Base-by-base conservation (phyloP, 2,888 invertebrate genomes). In the Leptodirus hochenwartii region DNA sequence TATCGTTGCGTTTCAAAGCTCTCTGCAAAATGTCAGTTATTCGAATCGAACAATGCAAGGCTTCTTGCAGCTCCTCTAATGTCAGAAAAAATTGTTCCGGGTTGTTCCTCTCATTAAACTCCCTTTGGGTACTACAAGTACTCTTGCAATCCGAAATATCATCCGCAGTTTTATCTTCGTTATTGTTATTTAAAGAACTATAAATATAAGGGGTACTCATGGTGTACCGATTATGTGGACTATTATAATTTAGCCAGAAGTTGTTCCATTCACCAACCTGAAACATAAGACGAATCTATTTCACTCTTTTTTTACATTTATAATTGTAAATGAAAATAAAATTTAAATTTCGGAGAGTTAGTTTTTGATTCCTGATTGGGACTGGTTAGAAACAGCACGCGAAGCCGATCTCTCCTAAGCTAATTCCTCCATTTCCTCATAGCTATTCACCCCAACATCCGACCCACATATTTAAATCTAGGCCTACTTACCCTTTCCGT, bases 181-280 rank as follows among this genome's bases (percentile, higher is more conserved):
- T 16, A 6, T 6, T 27, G 17, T 43, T 44, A n/a, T n/a, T n/a
- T n/a, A n/a, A n/a, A 2, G 45, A 46, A 34, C 44, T 38, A 28
- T 43, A 47, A 15, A 47, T 37, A 37, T 47, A 50, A 24, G 50
- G 47, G 26, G 47, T 49, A 3, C 52, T 50, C 17, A 53, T 34
- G n/a, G n/a, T n/a, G 38, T 52, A 51, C 14, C 45, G 42, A 15
- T 46, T 47, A 22, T 49, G 46, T 5, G 51, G 49, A 40, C 47
- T 54, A 34, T 50, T 56, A 38, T 57, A 57, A 35, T 55, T 55
- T 34, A 53, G 40, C 57, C 57, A 57, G 39, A 57, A 57, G 37
- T 55, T 56, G 36, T 56, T 56, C 57, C 57, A 57, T 40, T 57
- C 57, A 1, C 56, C 57, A 6, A 54, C 52, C 43, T 51, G n/a